Percentiles rank a stretch among this genome's conserved stretches.
phyloP scores from a whole-genome alignment of 2,888 invertebrate species.

The Plusia festucae region DNA sequence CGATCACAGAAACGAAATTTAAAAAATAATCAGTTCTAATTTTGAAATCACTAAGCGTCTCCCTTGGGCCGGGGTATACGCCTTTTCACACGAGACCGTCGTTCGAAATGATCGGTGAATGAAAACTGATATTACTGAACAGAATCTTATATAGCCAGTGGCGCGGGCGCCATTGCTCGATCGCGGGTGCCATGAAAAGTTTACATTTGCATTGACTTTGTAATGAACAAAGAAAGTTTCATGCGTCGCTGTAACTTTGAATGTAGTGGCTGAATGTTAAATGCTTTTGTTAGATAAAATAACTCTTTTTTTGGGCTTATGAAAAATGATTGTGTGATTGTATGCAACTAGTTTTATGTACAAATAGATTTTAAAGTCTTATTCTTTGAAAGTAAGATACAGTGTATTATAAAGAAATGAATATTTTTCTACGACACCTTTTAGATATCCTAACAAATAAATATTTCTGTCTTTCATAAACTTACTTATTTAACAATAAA shows the following conservation, averaged over 20 bases:
- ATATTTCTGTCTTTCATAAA: too few species aligned
- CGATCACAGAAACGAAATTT: constrained; percentile 46
- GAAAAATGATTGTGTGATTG: too few species aligned
- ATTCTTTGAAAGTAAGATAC: too few species aligned
- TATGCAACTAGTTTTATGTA: too few species aligned
- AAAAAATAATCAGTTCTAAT: constrained; percentile 46
- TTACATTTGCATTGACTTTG: constrained; percentile 57
- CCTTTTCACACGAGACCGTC: constrained; percentile 66
- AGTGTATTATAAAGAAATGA: too few species aligned
- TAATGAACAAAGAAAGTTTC: constrained; percentile 58
- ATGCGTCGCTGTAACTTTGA: constrained; percentile 5
- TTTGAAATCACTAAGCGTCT: constrained; percentile 49
- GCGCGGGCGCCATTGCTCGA: constrained; percentile 44
- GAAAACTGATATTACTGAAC: constrained; percentile 57
- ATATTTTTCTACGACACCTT: too few species aligned
- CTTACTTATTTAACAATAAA: too few species aligned
- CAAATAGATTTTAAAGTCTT: too few species aligned
- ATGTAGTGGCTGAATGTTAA: background rate
- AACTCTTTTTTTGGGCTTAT: background rate
- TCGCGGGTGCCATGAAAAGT: constrained; percentile 49
- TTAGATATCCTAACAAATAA: too few species aligned
- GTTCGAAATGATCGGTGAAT: constrained; percentile 73
- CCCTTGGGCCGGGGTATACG: constrained; percentile 54
- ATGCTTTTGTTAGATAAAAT: background rate
- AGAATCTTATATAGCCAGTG: constrained; percentile 71